Percentiles rank a stretch among this genome's conserved stretches.
phyloP scores from a whole-genome alignment of 2,113 vertebrate genomes.

The Sebastes fasciatus region DNA sequence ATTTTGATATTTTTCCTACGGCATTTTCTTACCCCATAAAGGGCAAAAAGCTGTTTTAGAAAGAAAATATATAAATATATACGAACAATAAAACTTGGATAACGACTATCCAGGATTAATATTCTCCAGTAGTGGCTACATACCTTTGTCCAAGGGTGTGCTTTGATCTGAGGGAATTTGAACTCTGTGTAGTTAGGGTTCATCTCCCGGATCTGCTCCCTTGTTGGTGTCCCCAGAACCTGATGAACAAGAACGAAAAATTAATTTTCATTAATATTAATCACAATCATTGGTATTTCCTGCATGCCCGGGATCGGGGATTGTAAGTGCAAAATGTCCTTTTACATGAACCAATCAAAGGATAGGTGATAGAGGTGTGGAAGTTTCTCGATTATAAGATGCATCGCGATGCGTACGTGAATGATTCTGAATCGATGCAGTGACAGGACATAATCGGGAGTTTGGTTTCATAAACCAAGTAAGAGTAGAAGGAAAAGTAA shows the following conservation, averaged over 20 bases:
- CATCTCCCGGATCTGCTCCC: constrained; percentile 96
- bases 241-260: constrained; percentile 49
- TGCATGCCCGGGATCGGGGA: neutral
- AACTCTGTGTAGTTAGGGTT: constrained; percentile 97
- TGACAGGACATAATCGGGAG: no score
- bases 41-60: neutral
- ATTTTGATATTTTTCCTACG: neutral
- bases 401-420: no score
- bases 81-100: neutral
- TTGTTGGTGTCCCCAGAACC: constrained; percentile 94
- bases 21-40: neutral
- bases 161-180: constrained; percentile 97
- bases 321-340: neutral
- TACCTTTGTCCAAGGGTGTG: constrained; percentile 96
- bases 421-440: no score
- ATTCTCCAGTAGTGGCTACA: neutral
- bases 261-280: neutral
- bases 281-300: no score
- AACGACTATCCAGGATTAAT: neutral
- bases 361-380: no score
- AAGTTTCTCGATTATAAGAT: no score
- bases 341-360: no score
- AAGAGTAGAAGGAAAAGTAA: no score
- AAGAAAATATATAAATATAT: neutral
- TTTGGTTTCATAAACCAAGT: no score